Base-by-base conservation (phyloP, 92 coral and sea anemone species). In the Micromussa lordhowensis region DNA sequence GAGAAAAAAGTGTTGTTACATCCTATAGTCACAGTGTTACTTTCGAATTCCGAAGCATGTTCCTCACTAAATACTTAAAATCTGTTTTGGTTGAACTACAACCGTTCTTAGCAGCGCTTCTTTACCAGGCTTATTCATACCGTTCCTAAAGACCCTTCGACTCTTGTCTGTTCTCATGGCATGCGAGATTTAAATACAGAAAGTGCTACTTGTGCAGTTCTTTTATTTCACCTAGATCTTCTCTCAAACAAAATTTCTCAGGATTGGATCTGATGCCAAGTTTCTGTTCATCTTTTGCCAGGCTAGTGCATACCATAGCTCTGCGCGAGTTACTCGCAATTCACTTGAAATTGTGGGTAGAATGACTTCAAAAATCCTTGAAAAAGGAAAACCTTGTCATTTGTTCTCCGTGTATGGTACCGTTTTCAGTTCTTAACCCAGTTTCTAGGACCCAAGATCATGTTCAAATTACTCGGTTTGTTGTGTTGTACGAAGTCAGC, bases 41-140 rank as follows among this genome's bases (percentile, higher is more conserved):
- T 68, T 68, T 83, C 70, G 19, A 55, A 51, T 54, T 83, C 79
- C 32, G 61, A 82, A 32, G 51, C 79, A 38, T 84, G 69, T 75
- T 70, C 32, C 31, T 51, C 72, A 24, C 21, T 2, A 5, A 44
- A 31, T 31, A 19, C 54, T 68, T 53, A 21, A 17, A 18, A 18
- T 53, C 53, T 38, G 21, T 71, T 35, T 16, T 73, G 78, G 78
- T 73, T 73, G 49, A 73, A 36, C 49, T 73, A 2, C 49, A 36
- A 30, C 64, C 22, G 22, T 44, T 54, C 63, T 68, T 69, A 82
- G 86, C 86, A 32, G n/a, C 55, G 24, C 70, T 57, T 81, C 30
- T 21, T 18, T n/a, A 35, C 49, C 29, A 35, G 51, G 78, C 19
- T 71, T 24, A 34, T 34, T 21, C 38, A 34, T 38, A 36, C 49